Conservation (phyloP, 2,888 invertebrate species). For the Oxytorus armatus region DNA sequence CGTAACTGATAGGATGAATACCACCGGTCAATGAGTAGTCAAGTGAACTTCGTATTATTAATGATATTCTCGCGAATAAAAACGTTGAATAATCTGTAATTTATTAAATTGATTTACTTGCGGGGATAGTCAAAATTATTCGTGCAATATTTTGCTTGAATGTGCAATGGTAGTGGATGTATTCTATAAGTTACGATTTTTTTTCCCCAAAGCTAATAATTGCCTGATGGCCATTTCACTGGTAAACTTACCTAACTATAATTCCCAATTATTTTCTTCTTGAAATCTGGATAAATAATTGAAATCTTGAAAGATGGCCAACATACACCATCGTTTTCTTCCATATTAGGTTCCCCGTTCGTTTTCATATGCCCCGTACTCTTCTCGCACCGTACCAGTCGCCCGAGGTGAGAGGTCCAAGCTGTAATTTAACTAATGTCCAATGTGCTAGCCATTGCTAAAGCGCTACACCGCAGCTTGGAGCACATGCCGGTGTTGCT, state of each 20-base stretch:
- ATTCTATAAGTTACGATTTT: too few relatives aligned
- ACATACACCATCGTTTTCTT: neutral
- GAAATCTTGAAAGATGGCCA: neutral
- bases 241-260: too few relatives aligned
- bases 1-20: too few relatives aligned
- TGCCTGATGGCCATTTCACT: too few relatives aligned
- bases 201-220: too few relatives aligned
- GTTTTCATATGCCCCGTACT: neutral
- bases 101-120: too few relatives aligned
- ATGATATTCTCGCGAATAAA: too few relatives aligned
- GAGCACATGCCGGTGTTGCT: conserved; percentile 46
- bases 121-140: too few relatives aligned
- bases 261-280: neutral
- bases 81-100: too few relatives aligned
- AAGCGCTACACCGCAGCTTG: conserved; percentile 36
- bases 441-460: conserved; percentile 30
- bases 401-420: conserved; percentile 67
- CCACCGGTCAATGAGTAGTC: too few relatives aligned
- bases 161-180: too few relatives aligned
- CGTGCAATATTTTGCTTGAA: neutral
- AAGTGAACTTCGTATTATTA: too few relatives aligned
- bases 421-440: conserved; percentile 69
- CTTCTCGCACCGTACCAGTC: conserved; percentile 4
- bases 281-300: neutral
- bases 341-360: neutral